These are phyloP conservation scores for Allolobophora icterica DNA, from an alignment of 2,888 invertebrate species.

Conservation along the genomic window DNA sequence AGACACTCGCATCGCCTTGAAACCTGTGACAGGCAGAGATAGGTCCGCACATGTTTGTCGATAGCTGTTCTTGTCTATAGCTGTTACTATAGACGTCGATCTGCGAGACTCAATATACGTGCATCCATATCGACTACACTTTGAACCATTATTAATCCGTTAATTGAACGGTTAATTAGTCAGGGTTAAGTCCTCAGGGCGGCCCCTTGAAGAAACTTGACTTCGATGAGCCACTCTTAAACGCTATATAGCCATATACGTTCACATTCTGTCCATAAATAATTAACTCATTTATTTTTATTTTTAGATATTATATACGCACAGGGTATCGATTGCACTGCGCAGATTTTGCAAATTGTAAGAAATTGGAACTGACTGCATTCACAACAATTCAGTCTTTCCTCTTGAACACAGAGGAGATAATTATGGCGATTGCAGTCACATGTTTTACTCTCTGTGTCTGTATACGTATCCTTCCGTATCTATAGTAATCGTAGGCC, in stretches of 20 bases:
- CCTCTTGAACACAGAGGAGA: too few species aligned
- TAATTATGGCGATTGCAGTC: too few species aligned
- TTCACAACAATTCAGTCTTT: too few species aligned
- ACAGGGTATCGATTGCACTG: not conserved
- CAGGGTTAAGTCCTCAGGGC: not conserved
- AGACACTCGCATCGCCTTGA: not conserved
- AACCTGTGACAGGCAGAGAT: constrained; percentile 6
- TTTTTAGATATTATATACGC: too few species aligned
- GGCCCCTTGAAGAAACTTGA: not conserved
- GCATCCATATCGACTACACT: constrained; percentile 2
- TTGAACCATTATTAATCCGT: not conserved
- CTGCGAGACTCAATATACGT: not conserved
- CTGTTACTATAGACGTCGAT: not conserved
- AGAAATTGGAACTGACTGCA: too few species aligned
- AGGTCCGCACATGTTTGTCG: not conserved
- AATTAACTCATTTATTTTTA: not conserved
- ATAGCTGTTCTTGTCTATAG: not conserved
- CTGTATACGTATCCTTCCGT: too few species aligned
- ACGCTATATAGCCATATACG: not conserved
- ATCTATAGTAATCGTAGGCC: too few species aligned
- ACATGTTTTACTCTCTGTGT: too few species aligned
- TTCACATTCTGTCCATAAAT: not conserved
- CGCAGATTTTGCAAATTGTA: too few species aligned
- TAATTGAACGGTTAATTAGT: not conserved
- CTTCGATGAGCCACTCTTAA: not conserved